Percentiles rank a stretch among this genome's conserved stretches.
Conservation (phyloP, 2,888 invertebrate species). For the Cosmia trapezina region DNA sequence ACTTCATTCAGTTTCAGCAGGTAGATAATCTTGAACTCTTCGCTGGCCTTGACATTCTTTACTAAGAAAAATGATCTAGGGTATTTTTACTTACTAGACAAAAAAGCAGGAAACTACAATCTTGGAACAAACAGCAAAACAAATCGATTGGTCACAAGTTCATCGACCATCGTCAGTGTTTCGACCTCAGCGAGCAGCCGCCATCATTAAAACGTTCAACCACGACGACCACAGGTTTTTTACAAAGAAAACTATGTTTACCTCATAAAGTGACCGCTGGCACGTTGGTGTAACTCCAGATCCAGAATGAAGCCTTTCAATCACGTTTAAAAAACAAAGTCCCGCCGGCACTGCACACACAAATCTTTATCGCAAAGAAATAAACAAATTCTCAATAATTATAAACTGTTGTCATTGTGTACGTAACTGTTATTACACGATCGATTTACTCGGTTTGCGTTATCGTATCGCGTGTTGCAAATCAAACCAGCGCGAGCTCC, state of each 20-base stretch:
- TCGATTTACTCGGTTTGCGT: constrained; percentile 78
- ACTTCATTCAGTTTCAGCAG: neutral
- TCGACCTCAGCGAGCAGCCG: constrained; percentile 48
- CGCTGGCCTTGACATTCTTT: constrained; percentile 48
- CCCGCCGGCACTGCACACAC: constrained; percentile 78
- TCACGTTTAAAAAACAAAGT: constrained; percentile 70
- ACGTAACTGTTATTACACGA: constrained; percentile 77
- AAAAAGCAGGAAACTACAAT: constrained; percentile 57
- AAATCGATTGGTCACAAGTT: constrained; percentile 73
- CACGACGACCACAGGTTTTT: constrained; percentile 22
- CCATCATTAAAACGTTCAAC: constrained; percentile 41
- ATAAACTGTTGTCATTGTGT: constrained; percentile 72
- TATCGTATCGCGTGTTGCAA: constrained; percentile 82
- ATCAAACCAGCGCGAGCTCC: constrained; percentile 80
- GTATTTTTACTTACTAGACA: constrained; percentile 43
- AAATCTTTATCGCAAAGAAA: constrained; percentile 64
- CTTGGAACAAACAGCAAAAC: constrained; percentile 66
- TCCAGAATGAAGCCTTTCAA: constrained; percentile 92
- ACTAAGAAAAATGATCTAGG: constrained; percentile 38
- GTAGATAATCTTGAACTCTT: constrained; percentile 17
- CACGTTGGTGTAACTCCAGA: constrained; percentile 94
- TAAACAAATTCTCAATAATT: constrained; percentile 65
- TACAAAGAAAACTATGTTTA: constrained; percentile 65
- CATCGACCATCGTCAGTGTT: constrained; percentile 70
- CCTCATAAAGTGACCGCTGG: constrained; percentile 95